A percentile compares a stretch with the other conserved stretches of the same genome.
Conservation (phyloP, 2,113 vertebrate genomes). For the Grus americana region DNA sequence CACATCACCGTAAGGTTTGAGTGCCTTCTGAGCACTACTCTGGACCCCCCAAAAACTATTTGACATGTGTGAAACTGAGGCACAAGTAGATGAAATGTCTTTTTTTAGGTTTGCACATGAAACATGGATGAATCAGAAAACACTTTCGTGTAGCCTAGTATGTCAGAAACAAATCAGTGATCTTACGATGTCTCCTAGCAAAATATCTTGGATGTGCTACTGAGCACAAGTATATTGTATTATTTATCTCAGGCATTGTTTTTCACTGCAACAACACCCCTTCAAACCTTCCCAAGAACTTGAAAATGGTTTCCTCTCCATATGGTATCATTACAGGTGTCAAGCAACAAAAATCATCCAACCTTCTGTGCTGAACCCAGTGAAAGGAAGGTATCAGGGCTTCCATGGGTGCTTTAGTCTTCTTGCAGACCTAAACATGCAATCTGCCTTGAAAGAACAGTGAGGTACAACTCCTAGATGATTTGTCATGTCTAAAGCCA, state of each 20-base stretch:
- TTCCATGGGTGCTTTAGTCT: neutral
- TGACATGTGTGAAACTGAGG: neutral
- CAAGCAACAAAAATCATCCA: neutral
- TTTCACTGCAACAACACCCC: neutral
- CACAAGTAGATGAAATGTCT: neutral
- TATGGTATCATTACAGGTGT: neutral
- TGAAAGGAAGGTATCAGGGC: neutral
- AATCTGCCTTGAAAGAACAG: neutral
- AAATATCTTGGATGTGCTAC: neutral
- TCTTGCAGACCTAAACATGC: neutral
- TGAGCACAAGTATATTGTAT: neutral
- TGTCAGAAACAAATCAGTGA: neutral
- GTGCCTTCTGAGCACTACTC: neutral
- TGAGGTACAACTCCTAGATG: neutral
- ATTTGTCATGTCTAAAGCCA: neutral
- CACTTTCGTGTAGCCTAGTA: neutral
- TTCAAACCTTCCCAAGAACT: neutral
- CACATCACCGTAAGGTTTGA: neutral
- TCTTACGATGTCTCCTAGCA: neutral
- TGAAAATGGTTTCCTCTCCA: neutral
- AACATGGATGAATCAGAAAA: neutral
- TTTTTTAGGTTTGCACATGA: neutral
- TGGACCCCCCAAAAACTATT: neutral
- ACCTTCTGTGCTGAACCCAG: neutral
- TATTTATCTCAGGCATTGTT: neutral